Evolutionary conservation across 1,140 invertebrate species (phyloP).

Genomic region (Mesaphorura yosii): DNA sequence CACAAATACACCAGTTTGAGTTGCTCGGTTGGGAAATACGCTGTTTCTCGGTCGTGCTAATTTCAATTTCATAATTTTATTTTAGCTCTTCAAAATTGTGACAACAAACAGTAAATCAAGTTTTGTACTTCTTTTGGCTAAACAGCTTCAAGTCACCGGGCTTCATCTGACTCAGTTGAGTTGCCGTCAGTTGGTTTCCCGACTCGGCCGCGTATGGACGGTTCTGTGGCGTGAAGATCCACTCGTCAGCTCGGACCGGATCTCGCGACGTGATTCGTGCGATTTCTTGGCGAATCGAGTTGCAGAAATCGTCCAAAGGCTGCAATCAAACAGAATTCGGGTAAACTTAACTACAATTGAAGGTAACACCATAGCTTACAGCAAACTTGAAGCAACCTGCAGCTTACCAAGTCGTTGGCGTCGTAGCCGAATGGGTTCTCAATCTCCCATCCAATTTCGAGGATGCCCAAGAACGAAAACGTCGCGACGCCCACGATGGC

Average conservation of each 20-base stretch:
- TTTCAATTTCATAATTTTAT: no score
- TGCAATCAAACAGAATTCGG: neutral
- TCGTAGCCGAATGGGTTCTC: conserved; percentile 15
- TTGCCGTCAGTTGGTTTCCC: neutral
- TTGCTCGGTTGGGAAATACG: no score
- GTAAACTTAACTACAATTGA: neutral
- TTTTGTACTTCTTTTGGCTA: no score
- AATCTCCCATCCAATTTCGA: conserved; percentile 8
- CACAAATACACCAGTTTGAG: no score
- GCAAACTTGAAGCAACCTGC: neutral
- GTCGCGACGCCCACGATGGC: conserved; percentile 2
- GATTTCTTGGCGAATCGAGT: neutral
- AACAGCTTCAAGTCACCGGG: no score
- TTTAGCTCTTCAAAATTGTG: no score
- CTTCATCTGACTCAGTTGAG: neutral
- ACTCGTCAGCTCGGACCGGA: neutral
- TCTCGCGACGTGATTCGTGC: neutral
- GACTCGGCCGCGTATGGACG: conserved; percentile 1
- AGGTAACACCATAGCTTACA: no score
- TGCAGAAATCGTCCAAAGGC: conserved; percentile 1
- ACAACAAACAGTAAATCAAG: no score
- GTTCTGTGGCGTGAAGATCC: neutral
- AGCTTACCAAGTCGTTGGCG: conserved; percentile 9
- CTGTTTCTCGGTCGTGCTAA: no score
- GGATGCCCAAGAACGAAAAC: conserved; percentile 5